phyloP scores from a whole-genome alignment of 2,888 invertebrate genomes.

The Atherix ibis region DNA sequence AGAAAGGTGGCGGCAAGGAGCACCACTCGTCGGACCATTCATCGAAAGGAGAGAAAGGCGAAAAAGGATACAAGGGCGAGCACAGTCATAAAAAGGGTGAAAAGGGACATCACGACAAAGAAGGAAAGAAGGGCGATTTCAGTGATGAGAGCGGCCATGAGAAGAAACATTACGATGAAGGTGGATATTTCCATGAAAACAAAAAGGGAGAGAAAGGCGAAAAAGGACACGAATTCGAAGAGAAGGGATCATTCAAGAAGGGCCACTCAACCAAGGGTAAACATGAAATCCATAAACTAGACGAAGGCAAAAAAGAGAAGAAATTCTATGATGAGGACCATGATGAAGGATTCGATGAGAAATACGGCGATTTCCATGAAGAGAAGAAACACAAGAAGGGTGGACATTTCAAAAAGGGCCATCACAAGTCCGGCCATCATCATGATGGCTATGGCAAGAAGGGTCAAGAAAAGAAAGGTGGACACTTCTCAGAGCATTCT shows the following conservation, averaged over 20 bases:
- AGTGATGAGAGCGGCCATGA: conserved; percentile 35
- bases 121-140: conserved; percentile 35
- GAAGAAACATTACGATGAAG: conserved; percentile 36
- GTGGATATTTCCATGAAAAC: conserved; percentile 33
- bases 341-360: conserved; percentile 64
- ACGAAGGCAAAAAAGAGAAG: conserved; percentile 75
- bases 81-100: conserved; percentile 49
- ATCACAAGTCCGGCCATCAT: conserved; percentile 59
- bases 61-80: conserved; percentile 53
- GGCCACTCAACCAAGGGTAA: conserved; percentile 77
- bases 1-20: conserved; percentile 49
- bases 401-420: conserved; percentile 65
- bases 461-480: conserved; percentile 64
- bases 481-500: conserved; percentile 61
- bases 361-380: conserved; percentile 65
- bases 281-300: conserved; percentile 69
- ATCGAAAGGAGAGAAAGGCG: conserved; percentile 51
- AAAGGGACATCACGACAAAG: conserved; percentile 59
- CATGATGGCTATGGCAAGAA: conserved; percentile 67
- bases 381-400: conserved; percentile 70
- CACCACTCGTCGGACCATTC: conserved; percentile 47
- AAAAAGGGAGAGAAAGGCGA: conserved; percentile 38
- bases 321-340: conserved; percentile 76
- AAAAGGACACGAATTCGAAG: conserved; percentile 34
- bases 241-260: conserved; percentile 57